These are phyloP conservation scores for Chalcosyrphus nemorum DNA, from an alignment of 2,888 invertebrate species.

Conservation along the genomic window DNA sequence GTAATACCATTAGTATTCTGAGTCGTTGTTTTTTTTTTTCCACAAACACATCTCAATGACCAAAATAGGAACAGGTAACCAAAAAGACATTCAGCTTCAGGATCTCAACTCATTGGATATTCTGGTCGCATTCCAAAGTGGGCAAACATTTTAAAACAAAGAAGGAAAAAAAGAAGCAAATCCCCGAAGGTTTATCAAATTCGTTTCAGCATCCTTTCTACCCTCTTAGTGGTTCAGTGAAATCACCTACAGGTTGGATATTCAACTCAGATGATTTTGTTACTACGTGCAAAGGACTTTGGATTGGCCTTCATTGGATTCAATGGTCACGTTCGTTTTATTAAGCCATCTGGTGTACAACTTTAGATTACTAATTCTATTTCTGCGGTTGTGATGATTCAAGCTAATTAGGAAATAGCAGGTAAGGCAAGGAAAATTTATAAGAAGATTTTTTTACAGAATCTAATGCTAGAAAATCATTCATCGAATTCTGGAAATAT, in stretches of 20 bases:
- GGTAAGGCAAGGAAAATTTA: slow-evolving; percentile 6
- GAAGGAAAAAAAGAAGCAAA: slow-evolving; percentile 26
- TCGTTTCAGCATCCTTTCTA: slow-evolving; percentile 49
- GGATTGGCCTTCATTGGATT: slow-evolving; percentile 62
- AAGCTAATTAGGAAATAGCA: slow-evolving; percentile 38
- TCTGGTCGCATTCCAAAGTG: slow-evolving; percentile 58
- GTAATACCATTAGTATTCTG: slow-evolving; percentile 60
- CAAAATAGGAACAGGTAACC: slow-evolving; percentile 55
- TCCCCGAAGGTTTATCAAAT: slow-evolving; percentile 71
- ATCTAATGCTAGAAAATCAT: too few species aligned
- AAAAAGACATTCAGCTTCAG: not conserved
- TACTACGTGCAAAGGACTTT: slow-evolving; percentile 48
- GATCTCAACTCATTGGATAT: slow-evolving; percentile 34
- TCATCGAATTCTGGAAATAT: too few species aligned
- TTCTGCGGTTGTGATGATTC: slow-evolving; percentile 8
- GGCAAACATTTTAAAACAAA: slow-evolving; percentile 72
- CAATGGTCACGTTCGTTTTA: slow-evolving; percentile 80
- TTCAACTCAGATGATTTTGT: slow-evolving; percentile 59
- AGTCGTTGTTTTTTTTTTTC: slow-evolving; percentile 11
- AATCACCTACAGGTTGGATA: slow-evolving; percentile 52
- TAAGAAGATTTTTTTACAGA: too few species aligned
- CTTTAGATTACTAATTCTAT: slow-evolving; percentile 81
- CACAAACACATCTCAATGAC: slow-evolving; percentile 58
- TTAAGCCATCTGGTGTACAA: slow-evolving; percentile 79
- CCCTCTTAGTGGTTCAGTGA: slow-evolving; percentile 26